A percentile compares a stretch with the other conserved stretches of the same genome.
These are phyloP conservation scores for Triops cancriformis DNA, from an alignment of 1,140 invertebrate genomes.

Conservation along the genomic window DNA sequence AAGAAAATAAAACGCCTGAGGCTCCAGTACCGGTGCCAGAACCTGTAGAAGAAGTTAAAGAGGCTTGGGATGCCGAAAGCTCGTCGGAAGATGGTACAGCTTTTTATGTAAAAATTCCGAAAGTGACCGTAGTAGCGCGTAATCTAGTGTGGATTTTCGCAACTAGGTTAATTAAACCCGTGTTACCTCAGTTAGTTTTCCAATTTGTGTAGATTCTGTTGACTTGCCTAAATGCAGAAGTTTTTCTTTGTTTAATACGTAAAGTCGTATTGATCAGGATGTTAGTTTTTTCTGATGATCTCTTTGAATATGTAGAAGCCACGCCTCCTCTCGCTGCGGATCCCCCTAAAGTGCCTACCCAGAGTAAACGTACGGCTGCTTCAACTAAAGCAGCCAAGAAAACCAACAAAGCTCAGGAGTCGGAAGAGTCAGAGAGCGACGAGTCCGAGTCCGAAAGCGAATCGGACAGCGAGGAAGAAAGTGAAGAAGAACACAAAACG, in stretches of 20 bases:
- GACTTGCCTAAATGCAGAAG: no score
- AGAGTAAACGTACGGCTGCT: constrained; percentile 16
- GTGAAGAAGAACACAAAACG: constrained; percentile 47
- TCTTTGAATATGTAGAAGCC: background rate
- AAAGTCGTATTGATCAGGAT: no score
- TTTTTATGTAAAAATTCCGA: background rate
- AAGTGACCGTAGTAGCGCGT: background rate
- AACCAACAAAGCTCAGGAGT: constrained; percentile 29
- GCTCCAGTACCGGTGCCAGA: constrained; percentile 30
- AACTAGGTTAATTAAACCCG: no score
- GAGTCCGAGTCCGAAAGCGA: constrained; percentile 46
- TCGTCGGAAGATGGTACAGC: constrained; percentile 31
- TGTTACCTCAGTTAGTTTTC: no score
- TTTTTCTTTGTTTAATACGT: no score
- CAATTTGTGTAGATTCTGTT: no score
- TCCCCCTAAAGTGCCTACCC: constrained; percentile 31
- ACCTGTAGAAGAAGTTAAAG: constrained; percentile 34
- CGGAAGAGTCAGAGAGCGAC: constrained; percentile 27
- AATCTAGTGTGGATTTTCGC: no score
- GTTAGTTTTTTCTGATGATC: no score
- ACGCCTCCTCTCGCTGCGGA: constrained; percentile 20
- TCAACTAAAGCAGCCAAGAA: constrained; percentile 2
- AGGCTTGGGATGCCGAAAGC: constrained; percentile 34
- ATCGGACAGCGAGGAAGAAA: constrained; percentile 31
- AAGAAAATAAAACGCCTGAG: no score